Evolutionary conservation across 1,140 invertebrate species (phyloP), one percentile per base, ranked within the genome.

Genomic region (Theocolax elegans): DNA sequence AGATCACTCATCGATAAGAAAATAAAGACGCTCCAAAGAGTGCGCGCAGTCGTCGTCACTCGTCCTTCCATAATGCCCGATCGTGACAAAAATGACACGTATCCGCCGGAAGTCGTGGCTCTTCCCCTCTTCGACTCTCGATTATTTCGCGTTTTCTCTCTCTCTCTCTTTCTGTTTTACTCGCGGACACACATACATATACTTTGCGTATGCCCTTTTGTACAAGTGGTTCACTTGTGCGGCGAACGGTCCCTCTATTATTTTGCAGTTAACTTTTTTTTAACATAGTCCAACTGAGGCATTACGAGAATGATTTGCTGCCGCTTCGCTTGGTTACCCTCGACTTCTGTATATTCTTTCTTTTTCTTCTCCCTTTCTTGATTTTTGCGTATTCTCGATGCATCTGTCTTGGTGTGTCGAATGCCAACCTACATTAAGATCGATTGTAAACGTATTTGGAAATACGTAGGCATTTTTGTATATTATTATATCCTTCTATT

Each of bases 31-130:
- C 71, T 65, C 74, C 7, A 68, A 70, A 35, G 74, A 67, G 74
- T 75, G 71, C 62, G 12, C 19, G 12, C n/a, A 1, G 35, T 35
- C 19, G n/a, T 40, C 54, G 42, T 7, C 42, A n/a, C 42, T 40
- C n/a, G n/a, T 27, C 40, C 58, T 46, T 40, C 23, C 31, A 40
- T 73, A 72, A 67, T 76, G 75, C 75, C 76, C 82, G 82, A 85
- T 84, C 82, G 83, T 82, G 82, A 85, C 83, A 85, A 85, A 84
- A 85, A 85, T 85, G 80, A 83, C 76, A 81, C 75, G 80, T 81
- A 83, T 85, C 83, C 83, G 82, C 75, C 83, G 83, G 83, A 85
- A 83, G 79, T 77, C 72, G 46, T 73, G 72, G 77, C 78, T 74
- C 78, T 76, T 21, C 27, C 27, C 3, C 10, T 21, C 59, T 21